Base-by-base conservation (phyloP, 2,797 vertebrate species). In the Oceanodroma leucorhoa region DNA sequence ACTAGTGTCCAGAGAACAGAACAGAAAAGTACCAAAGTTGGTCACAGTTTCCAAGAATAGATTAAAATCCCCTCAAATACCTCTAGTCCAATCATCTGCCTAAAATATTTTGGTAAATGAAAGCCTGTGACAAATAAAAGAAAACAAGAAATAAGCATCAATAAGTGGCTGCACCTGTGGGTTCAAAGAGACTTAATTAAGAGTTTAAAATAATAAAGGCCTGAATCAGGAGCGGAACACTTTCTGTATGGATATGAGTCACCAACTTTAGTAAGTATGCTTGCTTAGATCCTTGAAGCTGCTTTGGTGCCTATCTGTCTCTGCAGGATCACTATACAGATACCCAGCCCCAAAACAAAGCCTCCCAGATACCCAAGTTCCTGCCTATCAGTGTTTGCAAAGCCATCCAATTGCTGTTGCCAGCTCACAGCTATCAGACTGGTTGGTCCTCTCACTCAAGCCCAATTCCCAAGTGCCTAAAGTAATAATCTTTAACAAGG, bases 281-380 rank as follows among this genome's bases (percentile, higher is more conserved):
- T 90, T 82, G 54, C 94, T 93, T 90, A 87, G 77, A 76, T 93
- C 77, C 92, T 93, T 65, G 92, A 84, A 96, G 70, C 27, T 66
- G 78, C 80, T 92, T 73, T 93, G 96, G 94, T 95, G 96, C 96
- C 96, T 76, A 95, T 91, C 80, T 95, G 96, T 96, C 96, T 97
- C 92, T 90, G 90, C 60, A 94, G 80, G 55, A 89, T 94, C 86
- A 54, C 70, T 90, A 24, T 12, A 83, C 6, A 82, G 76, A 45
- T 93, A 72, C 58, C 73, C 81, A 84, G 72, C 69, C 93, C 75
- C 90, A 86, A 64, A 95, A 83, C 79, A 91, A 93, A 94, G 10
- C 65, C 79, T 93, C 57, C 26, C 57, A 94, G 65, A 87, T 85
- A 43, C 26, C 36, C 45, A 38, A 15, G 87, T 41, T 85, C 41